Evolutionary conservation across 2,797 vertebrate species (phyloP).

Genomic region (Hippoglossus hippoglossus): DNA sequence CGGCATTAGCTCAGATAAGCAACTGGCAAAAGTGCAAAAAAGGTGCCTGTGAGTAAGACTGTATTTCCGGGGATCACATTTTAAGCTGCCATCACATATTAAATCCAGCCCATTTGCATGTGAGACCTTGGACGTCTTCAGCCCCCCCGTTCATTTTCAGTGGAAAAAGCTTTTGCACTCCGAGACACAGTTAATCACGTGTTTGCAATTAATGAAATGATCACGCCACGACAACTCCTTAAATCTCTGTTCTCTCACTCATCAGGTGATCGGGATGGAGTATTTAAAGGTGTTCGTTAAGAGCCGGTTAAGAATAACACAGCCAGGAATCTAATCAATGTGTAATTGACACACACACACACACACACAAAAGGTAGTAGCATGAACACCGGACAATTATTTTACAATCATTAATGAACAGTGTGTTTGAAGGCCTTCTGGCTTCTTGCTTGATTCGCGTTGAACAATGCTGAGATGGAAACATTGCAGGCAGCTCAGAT

Average conservation of each 20-base stretch:
- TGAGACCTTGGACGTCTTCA: constrained; percentile 14
- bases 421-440: constrained; percentile 47
- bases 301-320: constrained; percentile 20
- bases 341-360: not conserved
- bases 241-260: constrained; percentile 25
- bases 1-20: constrained; percentile 20
- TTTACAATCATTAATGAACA: constrained; percentile 57
- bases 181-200: constrained; percentile 53
- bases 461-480: constrained; percentile 63
- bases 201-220: constrained; percentile 61
- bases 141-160: constrained; percentile 21
- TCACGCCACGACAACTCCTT: constrained; percentile 33
- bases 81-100: constrained; percentile 46
- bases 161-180: constrained; percentile 32
- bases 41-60: constrained; percentile 8
- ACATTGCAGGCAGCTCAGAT: constrained; percentile 70
- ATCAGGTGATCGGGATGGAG: constrained; percentile 41
- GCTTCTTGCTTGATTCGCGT: constrained; percentile 61
- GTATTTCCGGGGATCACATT: constrained; percentile 39
- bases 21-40: constrained; percentile 24
- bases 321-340: constrained; percentile 30
- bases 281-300: constrained; percentile 37
- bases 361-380: constrained; percentile 20
- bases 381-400: constrained; percentile 52
- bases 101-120: constrained; percentile 42